Evolutionary conservation across 2,888 invertebrate species (phyloP).

Genomic region (Diarsia mendica): DNA sequence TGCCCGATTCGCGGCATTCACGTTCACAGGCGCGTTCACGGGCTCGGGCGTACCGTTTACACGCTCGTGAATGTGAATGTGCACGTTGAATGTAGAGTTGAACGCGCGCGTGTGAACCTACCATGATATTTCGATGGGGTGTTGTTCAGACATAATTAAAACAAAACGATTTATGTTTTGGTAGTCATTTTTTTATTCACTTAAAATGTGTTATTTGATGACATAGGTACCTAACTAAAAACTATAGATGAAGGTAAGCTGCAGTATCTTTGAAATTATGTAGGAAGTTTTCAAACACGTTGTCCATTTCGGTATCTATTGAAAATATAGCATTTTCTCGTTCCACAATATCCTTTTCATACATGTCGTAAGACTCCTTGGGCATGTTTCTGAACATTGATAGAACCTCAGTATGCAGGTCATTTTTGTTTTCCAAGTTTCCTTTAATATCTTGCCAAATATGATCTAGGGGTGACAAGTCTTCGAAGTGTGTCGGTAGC

Average conservation of each 20-base stretch:
- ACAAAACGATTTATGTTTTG: neutral
- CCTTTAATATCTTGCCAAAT: constrained; percentile 71
- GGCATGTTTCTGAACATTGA: constrained; percentile 34
- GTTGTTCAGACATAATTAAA: constrained; percentile 9
- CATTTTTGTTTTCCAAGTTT: constrained; percentile 4
- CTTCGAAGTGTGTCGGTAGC: constrained; percentile 71
- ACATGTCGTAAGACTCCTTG: constrained; percentile 50
- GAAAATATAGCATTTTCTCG: constrained; percentile 68
- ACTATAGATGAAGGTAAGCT: neutral
- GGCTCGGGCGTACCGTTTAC: no score
- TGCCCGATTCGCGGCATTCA: no score
- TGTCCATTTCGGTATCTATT: constrained; percentile 68
- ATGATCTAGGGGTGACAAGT: constrained; percentile 72
- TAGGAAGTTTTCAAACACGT: constrained; percentile 59
- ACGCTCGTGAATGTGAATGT: no score
- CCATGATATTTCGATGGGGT: neutral
- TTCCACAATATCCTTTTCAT: constrained; percentile 55
- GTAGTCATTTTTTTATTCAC: neutral
- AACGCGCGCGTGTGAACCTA: no score
- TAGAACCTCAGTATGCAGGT: constrained; percentile 40
- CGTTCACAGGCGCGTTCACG: no score
- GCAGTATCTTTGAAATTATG: constrained; percentile 12
- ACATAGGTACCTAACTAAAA: neutral
- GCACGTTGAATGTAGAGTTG: no score
- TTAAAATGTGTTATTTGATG: neutral